Percentiles rank a stretch among this genome's conserved stretches.
Evolutionary conservation across 2,113 vertebrate species (phyloP).

Genomic region (Rafetus swinhoei): DNA sequence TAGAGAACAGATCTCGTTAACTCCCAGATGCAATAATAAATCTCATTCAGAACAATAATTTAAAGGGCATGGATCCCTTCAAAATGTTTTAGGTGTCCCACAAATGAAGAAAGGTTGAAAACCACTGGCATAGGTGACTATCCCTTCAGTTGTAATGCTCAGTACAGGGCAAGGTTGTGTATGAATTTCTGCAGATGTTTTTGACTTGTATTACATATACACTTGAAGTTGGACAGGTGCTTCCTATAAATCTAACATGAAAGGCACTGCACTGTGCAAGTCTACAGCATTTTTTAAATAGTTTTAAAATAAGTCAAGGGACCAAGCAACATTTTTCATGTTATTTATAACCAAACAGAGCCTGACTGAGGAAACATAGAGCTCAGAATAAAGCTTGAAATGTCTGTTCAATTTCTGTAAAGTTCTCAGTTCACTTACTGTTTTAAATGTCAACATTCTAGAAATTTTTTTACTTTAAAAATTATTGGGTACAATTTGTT

Average conservation of each 20-base stretch:
- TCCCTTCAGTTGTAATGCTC: not conserved
- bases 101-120: not conserved
- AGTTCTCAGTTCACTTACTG: conserved; percentile 63
- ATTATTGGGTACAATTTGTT: conserved; percentile 59
- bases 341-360: not conserved
- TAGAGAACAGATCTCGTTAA: not conserved
- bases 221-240: not conserved
- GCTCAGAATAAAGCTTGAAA: not conserved
- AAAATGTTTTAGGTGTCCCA: not conserved
- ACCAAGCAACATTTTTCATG: not conserved
- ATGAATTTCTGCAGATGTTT: not conserved
- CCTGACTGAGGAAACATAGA: conserved; percentile 24
- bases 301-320: not conserved
- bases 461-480: conserved; percentile 34
- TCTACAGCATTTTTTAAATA: not conserved
- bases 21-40: not conserved
- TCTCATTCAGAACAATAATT: not conserved
- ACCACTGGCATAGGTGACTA: not conserved
- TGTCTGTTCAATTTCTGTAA: conserved; percentile 51
- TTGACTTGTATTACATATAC: not conserved
- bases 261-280: not conserved
- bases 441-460: conserved; percentile 68
- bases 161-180: not conserved
- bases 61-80: not conserved
- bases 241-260: not conserved